A percentile compares a stretch with the other conserved stretches of the same genome.
Evolutionary conservation across 2,888 invertebrate species (phyloP).

Genomic region (Agonopterix heracliana): DNA sequence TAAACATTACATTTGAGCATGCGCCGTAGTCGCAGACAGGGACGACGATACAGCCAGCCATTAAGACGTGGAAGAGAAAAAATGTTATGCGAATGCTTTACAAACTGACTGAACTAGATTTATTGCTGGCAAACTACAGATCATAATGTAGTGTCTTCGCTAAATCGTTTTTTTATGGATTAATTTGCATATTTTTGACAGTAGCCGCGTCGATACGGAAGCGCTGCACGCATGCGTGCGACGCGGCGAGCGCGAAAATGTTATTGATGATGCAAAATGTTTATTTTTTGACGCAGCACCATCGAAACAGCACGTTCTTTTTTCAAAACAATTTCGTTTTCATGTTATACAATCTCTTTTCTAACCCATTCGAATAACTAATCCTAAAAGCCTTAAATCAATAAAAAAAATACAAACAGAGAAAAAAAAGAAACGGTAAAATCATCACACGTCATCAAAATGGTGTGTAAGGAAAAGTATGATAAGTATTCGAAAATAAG

Average conservation of each 20-base stretch:
- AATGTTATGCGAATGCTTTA: neutral
- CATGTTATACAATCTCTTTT: neutral
- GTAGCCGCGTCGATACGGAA: conserved; percentile 33
- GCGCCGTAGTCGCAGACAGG: conserved; percentile 59
- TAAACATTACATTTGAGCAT: conserved; percentile 75
- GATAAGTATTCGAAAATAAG: conserved; percentile 9
- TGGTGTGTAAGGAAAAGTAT: no score
- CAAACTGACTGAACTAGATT: conserved; percentile 18
- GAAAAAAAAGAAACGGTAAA: no score
- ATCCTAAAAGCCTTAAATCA: no score
- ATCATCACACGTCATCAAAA: no score
- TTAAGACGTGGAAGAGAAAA: no score
- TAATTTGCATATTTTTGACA: conserved; percentile 76
- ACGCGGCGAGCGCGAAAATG: conserved; percentile 39
- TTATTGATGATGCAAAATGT: conserved; percentile 75
- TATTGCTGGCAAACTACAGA: conserved; percentile 34
- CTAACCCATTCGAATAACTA: no score
- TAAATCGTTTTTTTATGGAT: conserved; percentile 65
- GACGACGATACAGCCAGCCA: conserved; percentile 37
- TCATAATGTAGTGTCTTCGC: conserved; percentile 42
- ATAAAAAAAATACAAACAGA: no score
- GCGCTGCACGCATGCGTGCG: conserved; percentile 55
- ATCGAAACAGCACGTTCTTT: neutral
- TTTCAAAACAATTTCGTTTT: neutral
- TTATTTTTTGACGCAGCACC: conserved; percentile 38